Evolutionary conservation across 1,140 invertebrate genomes (phyloP), one percentile per base, ranked within the genome.

Genomic region (Microplitis mediator): DNA sequence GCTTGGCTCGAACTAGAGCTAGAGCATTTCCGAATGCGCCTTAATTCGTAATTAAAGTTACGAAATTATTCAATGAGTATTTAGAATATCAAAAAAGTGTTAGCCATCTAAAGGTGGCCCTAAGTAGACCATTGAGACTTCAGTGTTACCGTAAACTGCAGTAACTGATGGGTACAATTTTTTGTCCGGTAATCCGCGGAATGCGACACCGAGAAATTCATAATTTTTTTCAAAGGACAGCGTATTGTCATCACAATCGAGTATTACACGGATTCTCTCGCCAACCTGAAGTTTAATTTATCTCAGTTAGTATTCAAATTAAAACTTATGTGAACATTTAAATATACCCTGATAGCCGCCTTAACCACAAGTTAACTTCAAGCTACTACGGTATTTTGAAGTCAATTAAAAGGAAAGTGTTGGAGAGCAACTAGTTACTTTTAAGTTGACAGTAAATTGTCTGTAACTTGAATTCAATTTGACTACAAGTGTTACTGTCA

Each of bases 91-190:
- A 23, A 23, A 23, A 23, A 23, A 23, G 23, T 23, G 23, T 93
- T 93, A 97, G 82, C 97, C 97, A 91, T 98, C 97, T 78, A 97
- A 85, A 16, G 97, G 97, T 61, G 93, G 92, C 73, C 97, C 98
- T 76, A 98, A 88, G 86, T 99, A 99, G n/a, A 99, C 95, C 97
- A 99, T 99, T 32, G 97, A 98, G n/a, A 99, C 97, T 91, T 99
- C 98, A 36, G 97, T 99, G 85, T 99, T 99, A 74, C 97, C 98
- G 90, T 99, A 99, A 39, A 99, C 98, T 66, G 97, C 97, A 70
- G 97, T 98, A 72, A 99, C 95, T 73, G 97, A 95, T 71, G 98
- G 98, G 87, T 96, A 99, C 64, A 99, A 88, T 87, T 92, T 95
- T 86, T 95, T 97, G 83, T 95, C 94, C 75, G 97, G 97, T 83